Conservation (phyloP, 2,888 invertebrate genomes). For the Trissonchulus latispiculum region DNA sequence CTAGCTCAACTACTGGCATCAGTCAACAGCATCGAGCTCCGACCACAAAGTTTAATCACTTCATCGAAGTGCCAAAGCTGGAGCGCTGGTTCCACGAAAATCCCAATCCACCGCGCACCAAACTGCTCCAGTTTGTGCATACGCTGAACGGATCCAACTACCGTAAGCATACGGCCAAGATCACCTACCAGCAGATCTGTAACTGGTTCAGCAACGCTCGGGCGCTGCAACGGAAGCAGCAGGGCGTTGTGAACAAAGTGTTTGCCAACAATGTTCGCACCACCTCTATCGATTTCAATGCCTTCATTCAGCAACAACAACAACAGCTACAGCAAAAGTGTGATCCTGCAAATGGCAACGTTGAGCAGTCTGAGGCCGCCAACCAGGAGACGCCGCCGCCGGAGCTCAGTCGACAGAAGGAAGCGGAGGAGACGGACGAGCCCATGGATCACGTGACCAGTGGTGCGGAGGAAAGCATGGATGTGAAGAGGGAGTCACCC, state of each 20-base stretch:
- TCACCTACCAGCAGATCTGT: slow-evolving; percentile 35
- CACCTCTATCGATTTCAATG: slow-evolving; percentile 13
- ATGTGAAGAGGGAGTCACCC: too few species aligned
- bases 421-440: slow-evolving; percentile 3
- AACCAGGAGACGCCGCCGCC: too few species aligned
- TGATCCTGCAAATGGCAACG: too few species aligned
- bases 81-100: slow-evolving; percentile 65
- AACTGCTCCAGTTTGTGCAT: slow-evolving; percentile 87
- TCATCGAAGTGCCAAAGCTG: slow-evolving; percentile 80
- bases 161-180: slow-evolving; percentile 51
- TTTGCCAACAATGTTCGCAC: slow-evolving; percentile 14
- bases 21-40: slow-evolving; percentile 13
- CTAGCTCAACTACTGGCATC: slow-evolving; percentile 16
- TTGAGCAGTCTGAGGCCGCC: not conserved
- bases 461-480: too few species aligned
- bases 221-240: not conserved
- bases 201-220: slow-evolving; percentile 53
- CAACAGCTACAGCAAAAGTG: too few species aligned
- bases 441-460: too few species aligned
- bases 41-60: slow-evolving; percentile 31
- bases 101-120: slow-evolving; percentile 89
- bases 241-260: slow-evolving; percentile 6
- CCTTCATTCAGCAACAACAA: slow-evolving; percentile 15
- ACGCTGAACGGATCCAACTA: slow-evolving; percentile 86
- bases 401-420: not conserved